phyloP scores from a whole-genome alignment of 2,888 invertebrate genomes.

The Noctua fimbriata region DNA sequence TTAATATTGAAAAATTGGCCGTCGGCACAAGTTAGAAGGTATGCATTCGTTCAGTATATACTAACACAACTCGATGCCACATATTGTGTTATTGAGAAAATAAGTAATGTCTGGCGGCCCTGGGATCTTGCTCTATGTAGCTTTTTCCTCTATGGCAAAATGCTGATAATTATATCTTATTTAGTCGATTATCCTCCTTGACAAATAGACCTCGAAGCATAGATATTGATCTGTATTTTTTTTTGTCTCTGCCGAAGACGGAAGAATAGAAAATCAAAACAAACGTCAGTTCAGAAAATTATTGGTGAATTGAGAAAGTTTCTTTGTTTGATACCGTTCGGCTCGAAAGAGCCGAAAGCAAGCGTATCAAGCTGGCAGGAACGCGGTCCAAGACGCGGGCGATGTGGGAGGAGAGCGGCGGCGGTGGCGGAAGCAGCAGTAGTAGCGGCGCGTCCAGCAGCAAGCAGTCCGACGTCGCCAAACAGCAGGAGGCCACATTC shows the following conservation, averaged over 20 bases:
- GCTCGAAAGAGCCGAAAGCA: constrained; percentile 40
- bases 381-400: constrained; percentile 24
- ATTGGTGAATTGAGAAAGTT: constrained; percentile 13
- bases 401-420: constrained; percentile 69
- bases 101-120: no score
- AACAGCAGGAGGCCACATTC: constrained; percentile 82
- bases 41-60: no score
- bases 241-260: not conserved
- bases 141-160: no score
- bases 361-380: constrained; percentile 24
- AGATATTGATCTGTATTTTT: not conserved
- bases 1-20: no score
- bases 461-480: constrained; percentile 57
- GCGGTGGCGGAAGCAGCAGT: constrained; percentile 39
- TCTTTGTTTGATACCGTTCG: constrained; percentile 38
- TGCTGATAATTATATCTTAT: no score
- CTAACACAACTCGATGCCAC: no score
- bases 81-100: no score
- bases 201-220: not conserved
- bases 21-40: no score
- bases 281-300: constrained; percentile 53
- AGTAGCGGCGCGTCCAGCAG: constrained; percentile 45
- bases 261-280: constrained; percentile 52
- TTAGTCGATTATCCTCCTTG: constrained; percentile 11
- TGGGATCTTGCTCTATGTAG: no score